Evolutionary conservation across 2,888 invertebrate species (phyloP).

Genomic region (Epinotia demarniana): DNA sequence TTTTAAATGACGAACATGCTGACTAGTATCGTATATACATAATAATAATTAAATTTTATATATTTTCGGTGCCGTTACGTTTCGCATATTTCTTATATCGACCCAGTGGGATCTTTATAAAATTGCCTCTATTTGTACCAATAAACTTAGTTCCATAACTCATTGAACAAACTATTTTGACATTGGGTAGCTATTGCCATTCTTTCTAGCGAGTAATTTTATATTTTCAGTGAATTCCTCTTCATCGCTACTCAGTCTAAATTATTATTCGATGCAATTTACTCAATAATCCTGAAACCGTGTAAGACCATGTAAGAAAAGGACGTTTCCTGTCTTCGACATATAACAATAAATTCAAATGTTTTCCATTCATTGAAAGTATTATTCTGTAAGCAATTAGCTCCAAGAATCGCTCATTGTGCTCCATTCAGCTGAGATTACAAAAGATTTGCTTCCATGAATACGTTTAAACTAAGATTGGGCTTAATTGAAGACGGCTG

Average conservation of each 20-base stretch:
- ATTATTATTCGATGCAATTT: background rate
- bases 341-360: conserved; percentile 9
- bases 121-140: too few species aligned
- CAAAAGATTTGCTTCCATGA: conserved; percentile 18
- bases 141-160: background rate
- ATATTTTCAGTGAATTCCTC: background rate
- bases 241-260: background rate
- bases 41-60: background rate
- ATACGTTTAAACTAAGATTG: conserved; percentile 3
- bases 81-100: too few species aligned
- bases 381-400: conserved; percentile 19
- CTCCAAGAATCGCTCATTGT: conserved; percentile 10
- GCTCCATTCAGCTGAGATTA: conserved; percentile 5
- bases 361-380: conserved; percentile 8
- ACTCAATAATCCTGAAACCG: background rate
- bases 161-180: background rate
- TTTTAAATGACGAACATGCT: background rate
- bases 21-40: background rate
- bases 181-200: background rate
- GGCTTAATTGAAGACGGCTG: background rate
- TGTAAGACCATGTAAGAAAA: background rate
- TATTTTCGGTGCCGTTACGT: too few species aligned
- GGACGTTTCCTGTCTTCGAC: background rate
- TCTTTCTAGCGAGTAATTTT: background rate
- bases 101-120: too few species aligned